Conservation (phyloP, 2,888 invertebrate species). For the Caenorhabditis imperialis region DNA sequence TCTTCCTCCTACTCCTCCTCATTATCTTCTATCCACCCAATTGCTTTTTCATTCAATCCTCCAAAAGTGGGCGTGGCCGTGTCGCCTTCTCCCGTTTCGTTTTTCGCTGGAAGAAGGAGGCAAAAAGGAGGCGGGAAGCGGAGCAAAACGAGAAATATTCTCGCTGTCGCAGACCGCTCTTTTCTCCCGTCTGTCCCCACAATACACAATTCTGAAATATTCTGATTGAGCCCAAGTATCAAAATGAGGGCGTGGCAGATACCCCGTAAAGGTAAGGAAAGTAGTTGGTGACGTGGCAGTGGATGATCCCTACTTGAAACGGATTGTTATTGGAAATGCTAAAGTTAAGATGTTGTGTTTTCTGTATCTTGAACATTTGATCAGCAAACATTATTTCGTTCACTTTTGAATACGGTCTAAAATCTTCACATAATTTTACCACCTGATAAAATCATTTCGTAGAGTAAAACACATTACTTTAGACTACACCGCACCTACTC, state of each 20-base stretch:
- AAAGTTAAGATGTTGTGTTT: no score
- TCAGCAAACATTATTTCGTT: no score
- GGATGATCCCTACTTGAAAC: constrained; percentile 6
- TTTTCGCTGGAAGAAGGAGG: constrained; percentile 18
- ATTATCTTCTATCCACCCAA: constrained; percentile 40
- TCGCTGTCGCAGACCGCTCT: constrained; percentile 10
- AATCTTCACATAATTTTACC: no score
- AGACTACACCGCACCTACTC: no score
- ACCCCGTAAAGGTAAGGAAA: constrained; percentile 41
- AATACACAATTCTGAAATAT: constrained; percentile 3
- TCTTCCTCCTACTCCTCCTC: constrained; percentile 19
- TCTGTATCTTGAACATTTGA: no score
- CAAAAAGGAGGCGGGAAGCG: constrained; percentile 12
- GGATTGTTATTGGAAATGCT: no score
- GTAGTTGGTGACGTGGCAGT: constrained; percentile 15
- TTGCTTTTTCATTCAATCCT: constrained; percentile 44
- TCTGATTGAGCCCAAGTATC: background rate
- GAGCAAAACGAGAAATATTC: constrained; percentile 40
- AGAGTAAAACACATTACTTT: no score
- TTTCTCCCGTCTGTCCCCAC: constrained; percentile 3
- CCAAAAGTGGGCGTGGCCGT: constrained; percentile 32
- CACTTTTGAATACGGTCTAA: no score
- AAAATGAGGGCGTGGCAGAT: constrained; percentile 50
- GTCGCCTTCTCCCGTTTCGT: constrained; percentile 8
- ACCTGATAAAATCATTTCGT: no score